Base-by-base conservation (phyloP, 2,888 invertebrate species). In the Erebia palarica region DNA sequence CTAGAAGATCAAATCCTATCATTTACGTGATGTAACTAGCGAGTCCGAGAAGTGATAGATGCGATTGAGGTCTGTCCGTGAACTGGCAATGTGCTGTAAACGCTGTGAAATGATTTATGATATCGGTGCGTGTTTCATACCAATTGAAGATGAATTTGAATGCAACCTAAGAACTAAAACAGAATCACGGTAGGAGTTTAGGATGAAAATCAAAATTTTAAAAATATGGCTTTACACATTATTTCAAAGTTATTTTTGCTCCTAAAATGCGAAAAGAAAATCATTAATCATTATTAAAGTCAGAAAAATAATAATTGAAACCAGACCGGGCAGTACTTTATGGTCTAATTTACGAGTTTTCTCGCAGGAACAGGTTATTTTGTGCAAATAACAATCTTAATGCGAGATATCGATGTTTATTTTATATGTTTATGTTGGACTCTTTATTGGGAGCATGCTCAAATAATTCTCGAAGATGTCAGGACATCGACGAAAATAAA, bases 1-100 rank as follows among this genome's bases (percentile, higher is more conserved):
- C 73, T 77, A 75, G 72, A 73, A 78, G 72, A 73, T 80, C 77
- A 77, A 81, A 79, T 84, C 81, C 84, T 87, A 88, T 87, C 80
- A 87, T 88, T 89, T 90, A 90, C 89, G 89, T 90, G 91, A 91
- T 89, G 87, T 86, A 89, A 90, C 70, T 72, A 73, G 69, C 69
- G 68, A 75, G 65, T 73, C 71, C 69, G 61, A 73, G 67, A 64
- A 66, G 65, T 65, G 71, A 65, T 70, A 68, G 68, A 64, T 53
- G 63, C 74, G 80, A 81, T 82, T 76, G 79, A 81, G 78, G 80
- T 81, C 77, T 82, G 81, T 78, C 74, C 67, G 73, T 74, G 76
- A 79, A 81, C 82, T 75, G 77, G 78, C 80, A 79, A 80, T 78
- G 80, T 80, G 84, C 84, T 83, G 82, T 83, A 78, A 78, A 81